Conservation (phyloP, 2,888 invertebrate genomes). For the Meganola albula region DNA sequence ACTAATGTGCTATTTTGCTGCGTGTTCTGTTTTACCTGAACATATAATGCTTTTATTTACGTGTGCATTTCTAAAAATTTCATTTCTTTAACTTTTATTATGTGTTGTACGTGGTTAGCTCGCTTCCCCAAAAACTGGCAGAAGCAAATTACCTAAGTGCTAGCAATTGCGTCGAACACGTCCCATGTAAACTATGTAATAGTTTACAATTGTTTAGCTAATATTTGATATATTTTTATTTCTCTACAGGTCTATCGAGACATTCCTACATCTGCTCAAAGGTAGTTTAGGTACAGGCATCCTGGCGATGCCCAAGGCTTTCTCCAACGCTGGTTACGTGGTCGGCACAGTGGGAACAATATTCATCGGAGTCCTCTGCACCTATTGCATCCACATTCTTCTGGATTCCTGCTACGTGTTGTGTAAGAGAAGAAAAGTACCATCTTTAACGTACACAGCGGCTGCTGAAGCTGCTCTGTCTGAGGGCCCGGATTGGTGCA, state of each 20-base stretch:
- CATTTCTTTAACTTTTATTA: too few species aligned
- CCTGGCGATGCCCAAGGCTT: slow-evolving; percentile 93
- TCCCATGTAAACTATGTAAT: too few species aligned
- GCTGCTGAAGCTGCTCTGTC: slow-evolving; percentile 87
- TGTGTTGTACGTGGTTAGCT: too few species aligned
- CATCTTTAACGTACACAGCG: slow-evolving; percentile 87
- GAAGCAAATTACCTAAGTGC: too few species aligned
- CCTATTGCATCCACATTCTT: slow-evolving; percentile 95
- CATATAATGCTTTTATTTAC: too few species aligned
- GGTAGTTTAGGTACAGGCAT: slow-evolving; percentile 96
- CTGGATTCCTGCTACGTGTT: slow-evolving; percentile 82
- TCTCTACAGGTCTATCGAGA: slow-evolving; percentile 83
- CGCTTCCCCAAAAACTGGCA: too few species aligned
- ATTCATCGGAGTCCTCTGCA: slow-evolving; percentile 91
- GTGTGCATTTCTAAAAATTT: too few species aligned
- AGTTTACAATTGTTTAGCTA: too few species aligned
- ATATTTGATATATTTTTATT: too few species aligned
- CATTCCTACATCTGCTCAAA: slow-evolving; percentile 90
- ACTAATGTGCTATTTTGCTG: too few species aligned
- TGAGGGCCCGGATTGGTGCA: slow-evolving; percentile 84
- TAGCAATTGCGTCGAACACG: too few species aligned
- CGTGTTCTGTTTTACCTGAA: too few species aligned
- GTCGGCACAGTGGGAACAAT: slow-evolving; percentile 89
- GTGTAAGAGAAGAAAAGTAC: slow-evolving; percentile 77
- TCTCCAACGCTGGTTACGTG: slow-evolving; percentile 88